Evolutionary conservation across 2,888 invertebrate genomes (phyloP).

Genomic region (Sepioteuthis lessoniana): DNA sequence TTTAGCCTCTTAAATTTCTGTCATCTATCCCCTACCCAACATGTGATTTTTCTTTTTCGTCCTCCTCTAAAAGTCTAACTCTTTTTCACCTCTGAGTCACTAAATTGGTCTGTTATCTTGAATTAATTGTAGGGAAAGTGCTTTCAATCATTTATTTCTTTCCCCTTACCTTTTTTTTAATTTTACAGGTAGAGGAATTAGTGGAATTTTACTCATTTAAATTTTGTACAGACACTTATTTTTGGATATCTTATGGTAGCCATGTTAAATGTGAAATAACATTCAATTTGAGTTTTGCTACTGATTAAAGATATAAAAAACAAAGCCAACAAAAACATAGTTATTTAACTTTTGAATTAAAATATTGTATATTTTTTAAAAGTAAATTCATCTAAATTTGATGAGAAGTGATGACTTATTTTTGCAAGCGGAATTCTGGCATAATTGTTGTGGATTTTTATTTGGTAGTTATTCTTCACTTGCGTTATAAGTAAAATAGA

Average conservation of each 20-base stretch:
- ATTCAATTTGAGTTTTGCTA: neutral
- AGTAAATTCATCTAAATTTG: too few relatives aligned
- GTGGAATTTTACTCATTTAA: slow-evolving; percentile 21
- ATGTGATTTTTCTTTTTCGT: neutral
- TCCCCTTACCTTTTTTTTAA: neutral
- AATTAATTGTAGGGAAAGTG: neutral
- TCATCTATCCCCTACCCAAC: neutral
- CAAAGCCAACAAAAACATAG: neutral
- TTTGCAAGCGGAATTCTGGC: too few relatives aligned
- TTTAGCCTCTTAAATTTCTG: neutral
- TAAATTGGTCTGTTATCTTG: neutral
- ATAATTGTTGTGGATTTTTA: too few relatives aligned
- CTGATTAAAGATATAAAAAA: neutral
- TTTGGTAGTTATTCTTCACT: too few relatives aligned
- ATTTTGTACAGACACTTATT: slow-evolving; percentile 20
- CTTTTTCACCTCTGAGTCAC: slow-evolving; percentile 33
- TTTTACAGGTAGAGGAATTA: slow-evolving; percentile 17
- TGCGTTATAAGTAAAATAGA: too few relatives aligned
- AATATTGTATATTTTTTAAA: too few relatives aligned
- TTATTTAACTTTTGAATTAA: neutral
- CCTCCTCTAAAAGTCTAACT: neutral
- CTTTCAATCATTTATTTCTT: neutral
- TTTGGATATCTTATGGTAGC: neutral
- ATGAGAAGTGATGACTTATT: too few relatives aligned
- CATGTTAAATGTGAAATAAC: neutral